Evolutionary conservation across 1,140 invertebrate species (phyloP).

Genomic region (Drosophila lacteicornis): DNA sequence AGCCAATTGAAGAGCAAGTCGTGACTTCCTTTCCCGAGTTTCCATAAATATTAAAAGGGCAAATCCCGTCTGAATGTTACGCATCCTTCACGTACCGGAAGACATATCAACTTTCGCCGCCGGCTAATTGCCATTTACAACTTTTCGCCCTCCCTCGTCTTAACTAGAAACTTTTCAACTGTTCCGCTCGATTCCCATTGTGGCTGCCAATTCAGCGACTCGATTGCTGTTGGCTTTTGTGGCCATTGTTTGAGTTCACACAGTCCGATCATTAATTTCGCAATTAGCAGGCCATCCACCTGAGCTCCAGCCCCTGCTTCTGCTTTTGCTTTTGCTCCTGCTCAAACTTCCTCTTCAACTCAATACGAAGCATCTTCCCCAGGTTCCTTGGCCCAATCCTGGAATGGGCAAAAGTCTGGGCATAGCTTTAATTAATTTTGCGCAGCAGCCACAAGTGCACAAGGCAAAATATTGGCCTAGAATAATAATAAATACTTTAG

Average conservation of each 20-base stretch:
- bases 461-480: background rate
- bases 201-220: slow-evolving; percentile 46
- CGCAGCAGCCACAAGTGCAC: slow-evolving; percentile 8
- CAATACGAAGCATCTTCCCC: background rate
- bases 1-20: slow-evolving; percentile 1
- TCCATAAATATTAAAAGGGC: slow-evolving; percentile 48
- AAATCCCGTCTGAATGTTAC: slow-evolving; percentile 8
- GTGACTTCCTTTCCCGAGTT: background rate
- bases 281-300: slow-evolving; percentile 66
- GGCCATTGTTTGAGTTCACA: slow-evolving; percentile 77
- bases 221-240: slow-evolving; percentile 71
- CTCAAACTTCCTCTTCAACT: background rate
- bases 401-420: slow-evolving; percentile 8
- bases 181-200: slow-evolving; percentile 43
- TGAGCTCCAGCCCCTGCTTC: background rate
- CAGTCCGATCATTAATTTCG: slow-evolving; percentile 77
- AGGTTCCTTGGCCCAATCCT: background rate
- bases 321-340: slow-evolving; percentile 1
- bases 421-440: slow-evolving; percentile 71
- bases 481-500: background rate
- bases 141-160: slow-evolving; percentile 64
- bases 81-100: slow-evolving; percentile 16
- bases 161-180: slow-evolving; percentile 67
- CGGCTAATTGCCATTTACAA: slow-evolving; percentile 80
- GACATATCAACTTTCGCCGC: slow-evolving; percentile 60